Base-by-base conservation (phyloP, 2,888 invertebrate species). In the Agriopis marginaria region DNA sequence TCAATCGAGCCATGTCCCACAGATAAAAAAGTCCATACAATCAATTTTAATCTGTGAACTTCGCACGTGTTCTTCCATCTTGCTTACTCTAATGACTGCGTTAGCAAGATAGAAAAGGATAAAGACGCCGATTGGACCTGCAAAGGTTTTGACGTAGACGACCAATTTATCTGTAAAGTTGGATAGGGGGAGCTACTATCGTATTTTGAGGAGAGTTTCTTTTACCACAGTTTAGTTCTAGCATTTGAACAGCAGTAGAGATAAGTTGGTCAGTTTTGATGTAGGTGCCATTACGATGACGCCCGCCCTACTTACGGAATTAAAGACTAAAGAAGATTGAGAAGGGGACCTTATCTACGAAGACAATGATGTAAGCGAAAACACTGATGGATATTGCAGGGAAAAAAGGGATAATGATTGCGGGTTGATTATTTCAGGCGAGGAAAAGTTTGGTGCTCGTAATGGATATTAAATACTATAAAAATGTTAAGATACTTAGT, bases 321-420 rank as follows among this genome's bases (percentile, higher is more conserved):
- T 92, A 93, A 93, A 93, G 86, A 83, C 85, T 92, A 92, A 92
- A 87, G 89, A 92, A 93, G 92, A 93, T 93, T 92, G 92, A 93
- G 85, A 84, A 87, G 83, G 83, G 86, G 80, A 79, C 84, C 86
- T 89, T 91, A 91, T 91, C 91, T 81, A 80, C 81, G 77, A 88
- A 92, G 92, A 93, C 93, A 92, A 91, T 93, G 93, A 93, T 87
- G 91, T 90, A 88, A 86, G 88, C 90, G 83, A 90, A 91, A 92
- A 91, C 84, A 79, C 78, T 91, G 88, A 91, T 89, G 89, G 88
- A 87, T 89, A 86, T 84, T 85, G 79, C 76, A 65, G 68, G 69
- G 75, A 79, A 83, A 85, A 86, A 86, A 85, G 81, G 79, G 72
- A 78, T 79, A 74, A 76, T 74, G 74, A 77, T 79, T 71, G 80